Evolutionary conservation across 2,113 vertebrate species (phyloP).

Genomic region (Gorsachius goisagi): DNA sequence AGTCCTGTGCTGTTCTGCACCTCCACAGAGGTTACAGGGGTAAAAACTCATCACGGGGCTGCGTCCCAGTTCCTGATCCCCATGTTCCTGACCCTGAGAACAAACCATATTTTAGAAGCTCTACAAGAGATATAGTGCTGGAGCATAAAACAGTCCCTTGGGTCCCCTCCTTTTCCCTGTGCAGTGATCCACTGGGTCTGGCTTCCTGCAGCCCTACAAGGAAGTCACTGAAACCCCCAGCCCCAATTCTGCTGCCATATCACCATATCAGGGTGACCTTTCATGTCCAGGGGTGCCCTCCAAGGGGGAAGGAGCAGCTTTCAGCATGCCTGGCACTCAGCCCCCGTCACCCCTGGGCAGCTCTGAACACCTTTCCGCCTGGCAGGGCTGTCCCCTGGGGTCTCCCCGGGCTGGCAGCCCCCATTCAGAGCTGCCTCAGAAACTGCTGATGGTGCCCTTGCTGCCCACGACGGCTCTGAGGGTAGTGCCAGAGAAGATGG

Average conservation of each 20-base stretch:
- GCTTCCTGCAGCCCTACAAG: neutral
- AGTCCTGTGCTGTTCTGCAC: neutral
- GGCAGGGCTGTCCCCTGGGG: neutral
- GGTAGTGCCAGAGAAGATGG: neutral
- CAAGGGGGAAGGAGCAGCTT: neutral
- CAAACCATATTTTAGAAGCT: neutral
- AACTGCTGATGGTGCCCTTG: neutral
- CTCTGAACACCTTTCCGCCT: neutral
- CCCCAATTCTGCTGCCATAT: neutral
- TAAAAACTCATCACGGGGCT: neutral
- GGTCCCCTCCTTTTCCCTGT: neutral
- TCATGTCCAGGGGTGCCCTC: neutral
- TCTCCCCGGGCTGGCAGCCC: rapidly evolving
- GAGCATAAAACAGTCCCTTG: neutral
- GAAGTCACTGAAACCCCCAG: neutral
- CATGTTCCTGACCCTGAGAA: neutral
- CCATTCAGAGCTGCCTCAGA: neutral
- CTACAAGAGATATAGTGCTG: neutral
- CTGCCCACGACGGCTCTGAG: neutral
- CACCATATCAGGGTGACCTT: neutral
- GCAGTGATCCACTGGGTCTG: neutral
- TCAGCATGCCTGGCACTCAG: neutral
- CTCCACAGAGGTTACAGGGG: neutral
- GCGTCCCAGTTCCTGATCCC: neutral
- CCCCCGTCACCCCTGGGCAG: neutral